These are phyloP conservation scores for Leucoraja ocellata DNA, from an alignment of 2,797 vertebrate species.

Conservation along the genomic window DNA sequence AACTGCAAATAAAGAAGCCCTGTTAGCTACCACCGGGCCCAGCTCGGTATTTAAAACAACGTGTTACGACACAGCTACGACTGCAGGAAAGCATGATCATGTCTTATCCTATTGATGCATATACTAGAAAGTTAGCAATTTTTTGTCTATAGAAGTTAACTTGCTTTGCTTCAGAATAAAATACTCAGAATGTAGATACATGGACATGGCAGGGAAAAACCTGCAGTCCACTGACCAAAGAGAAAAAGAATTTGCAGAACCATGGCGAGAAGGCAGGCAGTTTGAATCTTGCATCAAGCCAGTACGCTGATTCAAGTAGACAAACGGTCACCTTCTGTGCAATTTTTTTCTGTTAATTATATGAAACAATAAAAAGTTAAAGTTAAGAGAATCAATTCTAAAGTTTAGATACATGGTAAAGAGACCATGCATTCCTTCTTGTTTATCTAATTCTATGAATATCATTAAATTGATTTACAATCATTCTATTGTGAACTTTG, in stretches of 20 bases:
- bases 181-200: not conserved
- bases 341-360: not conserved
- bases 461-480: conserved; percentile 20
- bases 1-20: too few relatives aligned
- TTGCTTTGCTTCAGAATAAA: not conserved
- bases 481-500: not conserved
- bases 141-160: not conserved
- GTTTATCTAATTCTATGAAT: not conserved
- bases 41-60: too few relatives aligned
- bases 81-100: not conserved
- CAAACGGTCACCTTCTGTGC: too few relatives aligned
- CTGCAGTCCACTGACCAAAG: not conserved
- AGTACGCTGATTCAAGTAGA: too few relatives aligned
- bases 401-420: not conserved
- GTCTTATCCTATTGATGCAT: not conserved
- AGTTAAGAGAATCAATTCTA: not conserved
- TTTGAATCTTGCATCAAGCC: too few relatives aligned
- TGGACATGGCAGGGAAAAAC: not conserved
- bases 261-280: too few relatives aligned
- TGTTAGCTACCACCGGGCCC: too few relatives aligned
- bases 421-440: not conserved
- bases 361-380: not conserved
- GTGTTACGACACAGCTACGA: too few relatives aligned
- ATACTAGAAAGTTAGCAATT: not conserved
- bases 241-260: too few relatives aligned